Base-by-base conservation (phyloP, 1,140 invertebrate species). In the Orussus abietinus region DNA sequence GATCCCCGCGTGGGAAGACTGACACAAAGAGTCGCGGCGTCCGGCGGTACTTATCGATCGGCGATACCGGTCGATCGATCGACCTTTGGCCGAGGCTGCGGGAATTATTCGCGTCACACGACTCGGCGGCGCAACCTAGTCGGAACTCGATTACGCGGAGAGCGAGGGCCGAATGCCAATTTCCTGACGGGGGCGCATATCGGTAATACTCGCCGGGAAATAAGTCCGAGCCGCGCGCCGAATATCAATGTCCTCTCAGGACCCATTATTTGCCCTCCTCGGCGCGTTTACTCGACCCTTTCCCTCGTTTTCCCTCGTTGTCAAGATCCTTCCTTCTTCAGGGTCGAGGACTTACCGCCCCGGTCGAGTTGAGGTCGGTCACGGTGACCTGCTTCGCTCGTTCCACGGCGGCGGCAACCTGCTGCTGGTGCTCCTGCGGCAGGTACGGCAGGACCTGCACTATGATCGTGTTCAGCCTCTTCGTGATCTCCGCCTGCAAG, bases 321-420 rank as follows among this genome's bases (percentile, higher is more conserved):
- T n/a, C n/a, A n/a, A n/a, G n/a, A n/a, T n/a, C n/a, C n/a, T n/a
- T n/a, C n/a, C n/a, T n/a, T n/a, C n/a, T n/a, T n/a, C n/a, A n/a
- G n/a, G n/a, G n/a, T 25, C 22, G 10, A 42, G 49, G 51, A 78
- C 82, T 85, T 80, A 92, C 88, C 78, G 85, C 85, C 53, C 90
- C 89, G 53, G 92, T 88, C 41, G 85, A 81, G 70, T 93, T 93
- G 40, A 95, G 76, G 75, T 96, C 92, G 14, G 88, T 82, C 89
- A 96, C 92, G 47, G 91, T 93, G 46, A 98, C 88, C 75, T 96
- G 90, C 72, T 96, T 96, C 14, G 93, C 93, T 69, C 93, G 77
- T 51, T 98, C 93, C 4, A 96, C 86, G 1, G 94, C 91, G 30
- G 85, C 82, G 0, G 92, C 88, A 3, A 96, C 92, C 73, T 94